phyloP scores from a whole-genome alignment of 2,797 vertebrate genomes.

The Microctenopoma steveboyesi region DNA sequence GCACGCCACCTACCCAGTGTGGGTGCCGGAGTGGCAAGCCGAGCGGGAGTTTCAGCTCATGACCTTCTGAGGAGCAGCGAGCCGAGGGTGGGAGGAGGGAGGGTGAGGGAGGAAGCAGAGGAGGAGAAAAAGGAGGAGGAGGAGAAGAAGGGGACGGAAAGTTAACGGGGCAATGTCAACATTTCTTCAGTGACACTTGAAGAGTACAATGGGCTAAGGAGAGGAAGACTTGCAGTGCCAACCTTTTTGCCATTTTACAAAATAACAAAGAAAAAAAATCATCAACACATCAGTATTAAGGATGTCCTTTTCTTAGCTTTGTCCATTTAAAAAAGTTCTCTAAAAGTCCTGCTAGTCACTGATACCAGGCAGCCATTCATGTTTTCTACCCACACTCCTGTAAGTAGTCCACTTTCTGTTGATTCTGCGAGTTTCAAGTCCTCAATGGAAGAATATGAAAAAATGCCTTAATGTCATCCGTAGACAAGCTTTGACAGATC shows the following conservation, averaged over 20 bases:
- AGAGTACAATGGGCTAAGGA: conserved; percentile 68
- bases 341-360: conserved; percentile 38
- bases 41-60: conserved; percentile 89
- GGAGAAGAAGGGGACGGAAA: conserved; percentile 41
- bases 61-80: conserved; percentile 87
- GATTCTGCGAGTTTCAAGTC: conserved; percentile 36
- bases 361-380: conserved; percentile 38
- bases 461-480: conserved; percentile 75
- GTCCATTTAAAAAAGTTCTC: conserved; percentile 40
- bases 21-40: conserved; percentile 88
- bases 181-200: conserved; percentile 76
- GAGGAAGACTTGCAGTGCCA: conserved; percentile 67
- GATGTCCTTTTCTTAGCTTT: conserved; percentile 58
- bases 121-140: conserved; percentile 23
- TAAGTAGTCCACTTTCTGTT: conserved; percentile 63
- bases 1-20: conserved; percentile 90
- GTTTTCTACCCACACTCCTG: conserved; percentile 43
- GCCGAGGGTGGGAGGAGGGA: conserved; percentile 66
- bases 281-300: conserved; percentile 50
- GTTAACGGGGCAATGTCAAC: conserved; percentile 57
- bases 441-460: conserved; percentile 37
- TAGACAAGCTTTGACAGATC: conserved; percentile 57
- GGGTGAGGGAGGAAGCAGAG: conserved; percentile 51
- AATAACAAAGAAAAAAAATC: conserved; percentile 62
- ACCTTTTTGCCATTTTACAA: conserved; percentile 59